These are phyloP conservation scores for Chloroclystis v-ata DNA, from an alignment of 2,888 invertebrate genomes.

Conservation along the genomic window DNA sequence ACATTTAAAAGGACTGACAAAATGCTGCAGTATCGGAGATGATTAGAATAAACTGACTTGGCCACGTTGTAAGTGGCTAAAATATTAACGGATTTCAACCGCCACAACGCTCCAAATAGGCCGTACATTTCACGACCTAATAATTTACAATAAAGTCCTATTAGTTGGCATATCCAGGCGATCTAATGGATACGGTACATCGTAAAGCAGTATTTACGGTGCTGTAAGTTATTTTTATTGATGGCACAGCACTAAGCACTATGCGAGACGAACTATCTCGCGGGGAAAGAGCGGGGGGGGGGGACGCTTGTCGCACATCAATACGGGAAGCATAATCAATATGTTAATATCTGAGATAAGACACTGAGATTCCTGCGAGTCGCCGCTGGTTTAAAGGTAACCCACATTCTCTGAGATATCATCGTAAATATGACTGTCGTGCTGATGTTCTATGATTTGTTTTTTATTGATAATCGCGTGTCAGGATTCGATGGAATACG, in stretches of 20 bases:
- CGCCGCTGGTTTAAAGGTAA: conserved; percentile 60
- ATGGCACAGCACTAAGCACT: conserved; percentile 47
- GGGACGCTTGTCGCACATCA: conserved; percentile 60
- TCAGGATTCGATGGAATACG: no score
- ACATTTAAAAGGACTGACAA: conserved; percentile 27
- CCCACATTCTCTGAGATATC: conserved; percentile 61
- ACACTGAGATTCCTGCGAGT: conserved; percentile 61
- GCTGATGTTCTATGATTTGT: conserved; percentile 43
- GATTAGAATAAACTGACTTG: no score
- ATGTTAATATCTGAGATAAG: conserved; percentile 73
- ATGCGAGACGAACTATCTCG: conserved; percentile 49
- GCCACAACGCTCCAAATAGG: conserved; percentile 32
- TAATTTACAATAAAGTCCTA: conserved; percentile 46
- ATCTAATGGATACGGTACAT: conserved; percentile 42
- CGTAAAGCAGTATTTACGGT: conserved; percentile 55
- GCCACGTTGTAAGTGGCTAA: neutral
- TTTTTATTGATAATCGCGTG: conserved; percentile 28
- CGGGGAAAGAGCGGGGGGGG: conserved; percentile 34
- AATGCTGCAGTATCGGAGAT: neutral
- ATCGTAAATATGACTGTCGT: conserved; percentile 58
- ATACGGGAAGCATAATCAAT: conserved; percentile 70
- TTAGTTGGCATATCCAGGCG: conserved; percentile 34
- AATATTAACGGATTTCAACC: conserved; percentile 25
- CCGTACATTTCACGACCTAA: conserved; percentile 44
- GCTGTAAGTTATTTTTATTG: conserved; percentile 53